These are phyloP conservation scores for Haemorhous mexicanus DNA, from an alignment of 2,113 vertebrate genomes.

Conservation along the genomic window DNA sequence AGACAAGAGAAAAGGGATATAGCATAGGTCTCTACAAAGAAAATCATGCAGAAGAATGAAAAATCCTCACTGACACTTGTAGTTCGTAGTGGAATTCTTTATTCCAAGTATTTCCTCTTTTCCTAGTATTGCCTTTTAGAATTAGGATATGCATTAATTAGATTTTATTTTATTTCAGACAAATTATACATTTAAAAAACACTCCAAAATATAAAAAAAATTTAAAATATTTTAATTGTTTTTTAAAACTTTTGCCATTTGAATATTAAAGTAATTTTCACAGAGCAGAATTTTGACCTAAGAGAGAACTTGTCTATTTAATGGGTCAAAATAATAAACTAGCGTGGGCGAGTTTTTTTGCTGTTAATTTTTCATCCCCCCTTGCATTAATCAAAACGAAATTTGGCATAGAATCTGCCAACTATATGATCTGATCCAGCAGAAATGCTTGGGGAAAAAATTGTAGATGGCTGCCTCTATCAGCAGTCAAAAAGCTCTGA, in stretches of 20 bases:
- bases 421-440: neutral
- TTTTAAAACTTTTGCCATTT: neutral
- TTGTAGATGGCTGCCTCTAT: neutral
- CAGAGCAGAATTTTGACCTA: neutral
- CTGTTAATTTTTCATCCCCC: neutral
- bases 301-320: neutral
- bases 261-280: neutral
- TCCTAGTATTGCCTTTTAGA: neutral
- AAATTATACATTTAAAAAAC: neutral
- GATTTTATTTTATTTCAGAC: neutral
- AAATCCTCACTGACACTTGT: neutral
- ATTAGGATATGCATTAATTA: neutral
- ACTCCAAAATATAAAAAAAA: neutral
- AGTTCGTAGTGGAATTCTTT: neutral
- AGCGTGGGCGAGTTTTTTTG: rapidly evolving
- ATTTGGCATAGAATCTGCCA: neutral
- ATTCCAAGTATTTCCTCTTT: neutral
- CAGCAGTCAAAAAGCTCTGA: neutral
- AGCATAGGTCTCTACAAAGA: neutral
- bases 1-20: neutral
- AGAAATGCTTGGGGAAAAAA: neutral
- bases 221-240: rapidly evolving
- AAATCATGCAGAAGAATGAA: neutral
- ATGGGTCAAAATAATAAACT: neutral
- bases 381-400: neutral